phyloP scores from a whole-genome alignment of 2,113 vertebrate species.

The Vicugna pacos region DNA sequence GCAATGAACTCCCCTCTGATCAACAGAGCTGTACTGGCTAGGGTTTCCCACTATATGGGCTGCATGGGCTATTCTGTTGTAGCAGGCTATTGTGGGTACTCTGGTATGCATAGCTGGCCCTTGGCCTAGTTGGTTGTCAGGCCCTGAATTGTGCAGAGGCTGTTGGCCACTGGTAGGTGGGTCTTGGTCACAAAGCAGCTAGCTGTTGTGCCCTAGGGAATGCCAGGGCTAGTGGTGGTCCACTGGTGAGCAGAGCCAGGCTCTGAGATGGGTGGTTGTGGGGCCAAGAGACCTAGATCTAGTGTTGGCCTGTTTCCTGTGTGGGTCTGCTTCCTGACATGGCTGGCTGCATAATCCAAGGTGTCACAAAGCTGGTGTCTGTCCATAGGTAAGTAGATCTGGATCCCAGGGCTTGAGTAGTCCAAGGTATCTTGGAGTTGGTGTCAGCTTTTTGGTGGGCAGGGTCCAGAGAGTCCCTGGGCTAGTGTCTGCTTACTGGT shows the following conservation, averaged over 20 bases:
- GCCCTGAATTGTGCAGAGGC: not conserved
- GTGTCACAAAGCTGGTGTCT: not conserved
- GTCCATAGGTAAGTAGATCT: not conserved
- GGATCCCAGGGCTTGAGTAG: not conserved
- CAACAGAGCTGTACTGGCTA: too few species aligned
- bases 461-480: not conserved
- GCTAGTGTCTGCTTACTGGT: not conserved
- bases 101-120: too few species aligned
- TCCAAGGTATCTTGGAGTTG: not conserved
- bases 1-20: too few species aligned
- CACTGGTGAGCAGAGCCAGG: not conserved
- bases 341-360: not conserved
- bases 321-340: not conserved
- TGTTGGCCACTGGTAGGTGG: not conserved
- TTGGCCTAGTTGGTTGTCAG: too few species aligned
- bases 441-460: not conserved
- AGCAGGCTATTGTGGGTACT: too few species aligned
- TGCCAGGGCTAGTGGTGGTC: not conserved
- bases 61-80: too few species aligned
- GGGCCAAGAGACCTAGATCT: not conserved
- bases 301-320: not conserved
- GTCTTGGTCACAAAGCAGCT: not conserved
- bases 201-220: not conserved
- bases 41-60: too few species aligned
- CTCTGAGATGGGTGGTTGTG: not conserved